Evolutionary conservation across 2,888 invertebrate genomes (phyloP), one percentile per base, ranked within the genome.

Genomic region (Physocephala rufipes): DNA sequence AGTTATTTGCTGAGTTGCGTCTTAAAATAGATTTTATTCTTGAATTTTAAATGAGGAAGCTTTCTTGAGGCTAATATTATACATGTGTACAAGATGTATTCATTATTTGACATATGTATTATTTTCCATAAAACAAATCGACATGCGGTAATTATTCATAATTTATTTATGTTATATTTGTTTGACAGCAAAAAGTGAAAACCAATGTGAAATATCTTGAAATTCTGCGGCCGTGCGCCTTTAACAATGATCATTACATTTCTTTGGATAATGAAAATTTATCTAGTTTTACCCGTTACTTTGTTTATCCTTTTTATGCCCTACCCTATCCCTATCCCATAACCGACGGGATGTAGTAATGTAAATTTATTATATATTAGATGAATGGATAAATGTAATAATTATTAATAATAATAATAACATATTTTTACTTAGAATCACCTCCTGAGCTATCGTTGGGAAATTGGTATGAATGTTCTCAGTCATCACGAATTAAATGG

Each of bases 91-190:
- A 59, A 26, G n/a, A n/a, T 61, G 61, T 30, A 28, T 30, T 16
- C 16, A 36, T 36, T 36, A 36, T 36, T 61, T 61, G 13, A 7
- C 36, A 9, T 36, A 36, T 36, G 36, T 36, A 36, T 30, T 16
- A 65, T 49, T 21, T 51, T 51, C 19, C 51, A 24, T 58, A 13
- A n/a, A 55, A 26, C 67, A 49, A 69, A 21, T n/a, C n/a, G n/a
- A n/a, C n/a, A 61, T 49, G 28, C n/a, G 55, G 15, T 62, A 58
- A 64, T 58, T 70, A 70, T 63, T 70, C 64, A 64, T 64, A 64
- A 63, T 53, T 53, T 70, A n/a, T 63, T 4, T 7, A 36, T 36
- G 36, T 36, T 36, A 9, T 36, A 9, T 36, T 4, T 36, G 5
- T 36, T 36, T 36, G 5, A 7, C 36, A 36, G 36, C 36, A 36